Conservation (phyloP, 2,888 invertebrate species). For the Lithophane semibrunnea region DNA sequence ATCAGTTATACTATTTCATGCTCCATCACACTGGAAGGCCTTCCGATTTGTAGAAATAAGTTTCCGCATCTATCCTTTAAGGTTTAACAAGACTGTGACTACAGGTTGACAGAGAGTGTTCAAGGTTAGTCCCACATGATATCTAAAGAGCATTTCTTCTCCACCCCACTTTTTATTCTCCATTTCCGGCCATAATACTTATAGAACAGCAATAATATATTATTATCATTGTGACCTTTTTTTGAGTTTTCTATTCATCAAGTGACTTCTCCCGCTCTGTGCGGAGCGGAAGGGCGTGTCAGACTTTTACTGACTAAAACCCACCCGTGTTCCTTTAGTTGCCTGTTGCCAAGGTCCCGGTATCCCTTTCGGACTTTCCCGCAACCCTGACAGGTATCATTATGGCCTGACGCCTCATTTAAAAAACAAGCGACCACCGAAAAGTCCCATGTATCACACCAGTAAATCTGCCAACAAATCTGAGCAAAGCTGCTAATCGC, state of each 20-base stretch:
- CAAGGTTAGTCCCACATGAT: not conserved
- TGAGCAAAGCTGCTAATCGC: conserved; percentile 51
- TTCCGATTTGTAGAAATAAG: too few relatives aligned
- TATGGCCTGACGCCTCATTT: not conserved
- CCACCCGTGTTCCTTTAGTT: too few relatives aligned
- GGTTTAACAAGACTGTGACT: not conserved
- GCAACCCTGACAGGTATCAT: too few relatives aligned
- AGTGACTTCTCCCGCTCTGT: too few relatives aligned
- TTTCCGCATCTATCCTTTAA: too few relatives aligned
- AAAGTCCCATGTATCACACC: not conserved
- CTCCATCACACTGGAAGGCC: not conserved
- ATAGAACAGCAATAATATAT: not conserved
- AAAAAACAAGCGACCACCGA: not conserved
- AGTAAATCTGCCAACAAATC: conserved; percentile 39
- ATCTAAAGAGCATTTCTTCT: not conserved
- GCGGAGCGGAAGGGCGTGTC: too few relatives aligned
- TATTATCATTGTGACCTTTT: too few relatives aligned
- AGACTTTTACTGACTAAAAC: too few relatives aligned
- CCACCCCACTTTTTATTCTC: not conserved
- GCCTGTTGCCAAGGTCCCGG: too few relatives aligned
- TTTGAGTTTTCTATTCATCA: too few relatives aligned
- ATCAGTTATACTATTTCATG: not conserved
- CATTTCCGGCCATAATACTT: not conserved
- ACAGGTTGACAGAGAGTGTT: not conserved
- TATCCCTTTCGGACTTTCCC: too few relatives aligned